A percentile compares a stretch with the other conserved stretches of the same genome.
Evolutionary conservation across 2,888 invertebrate genomes (phyloP).

Genomic region (Penaeus monodon): DNA sequence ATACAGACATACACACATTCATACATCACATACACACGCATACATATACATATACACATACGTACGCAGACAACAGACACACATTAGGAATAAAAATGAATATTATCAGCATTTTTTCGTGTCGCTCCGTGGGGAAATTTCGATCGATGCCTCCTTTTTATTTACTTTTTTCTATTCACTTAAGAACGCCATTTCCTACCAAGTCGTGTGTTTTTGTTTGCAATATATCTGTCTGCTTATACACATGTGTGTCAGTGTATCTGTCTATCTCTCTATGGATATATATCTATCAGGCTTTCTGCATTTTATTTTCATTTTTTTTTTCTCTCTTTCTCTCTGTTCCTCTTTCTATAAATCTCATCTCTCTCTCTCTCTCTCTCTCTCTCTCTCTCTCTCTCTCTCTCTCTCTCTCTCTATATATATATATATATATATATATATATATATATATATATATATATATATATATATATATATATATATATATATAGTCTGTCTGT

Average conservation of each 20-base stretch:
- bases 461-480: background rate
- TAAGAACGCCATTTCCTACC: no score
- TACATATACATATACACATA: background rate
- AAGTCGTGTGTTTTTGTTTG: no score
- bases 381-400: constrained; percentile 68
- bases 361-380: constrained; percentile 68
- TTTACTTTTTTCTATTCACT: background rate
- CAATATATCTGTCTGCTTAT: no score
- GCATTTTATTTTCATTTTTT: background rate
- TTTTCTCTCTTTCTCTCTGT: constrained; percentile 5
- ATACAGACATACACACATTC: background rate
- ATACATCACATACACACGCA: background rate
- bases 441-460: background rate
- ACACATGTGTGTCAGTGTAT: background rate
- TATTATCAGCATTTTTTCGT: background rate
- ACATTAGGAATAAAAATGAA: no score
- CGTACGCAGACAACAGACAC: no score
- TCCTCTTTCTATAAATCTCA: no score
- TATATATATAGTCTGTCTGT: background rate
- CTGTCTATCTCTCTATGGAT: background rate
- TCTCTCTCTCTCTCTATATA: background rate
- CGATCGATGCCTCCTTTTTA: background rate
- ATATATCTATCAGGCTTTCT: background rate
- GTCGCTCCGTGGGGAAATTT: background rate
- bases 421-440: background rate